Evolutionary conservation across 2,888 invertebrate species (phyloP).

Genomic region (Macaria liturata): DNA sequence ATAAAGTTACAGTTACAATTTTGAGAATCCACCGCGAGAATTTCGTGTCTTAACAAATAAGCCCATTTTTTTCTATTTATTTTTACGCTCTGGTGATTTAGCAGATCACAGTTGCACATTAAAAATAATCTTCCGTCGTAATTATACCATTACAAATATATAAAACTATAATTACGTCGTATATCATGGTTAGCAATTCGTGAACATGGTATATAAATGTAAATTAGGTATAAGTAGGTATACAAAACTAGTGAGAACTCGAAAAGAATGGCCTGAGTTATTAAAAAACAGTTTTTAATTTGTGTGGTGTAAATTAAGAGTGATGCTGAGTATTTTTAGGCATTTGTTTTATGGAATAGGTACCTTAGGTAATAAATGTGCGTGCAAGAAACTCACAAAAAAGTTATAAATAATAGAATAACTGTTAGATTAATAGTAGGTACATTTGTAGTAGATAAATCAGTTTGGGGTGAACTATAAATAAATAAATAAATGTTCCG

Average conservation of each 20-base stretch:
- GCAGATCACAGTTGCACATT: conserved; percentile 38
- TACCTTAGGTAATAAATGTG: too few relatives aligned
- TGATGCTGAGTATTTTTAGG: too few relatives aligned
- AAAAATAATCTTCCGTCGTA: conserved; percentile 40
- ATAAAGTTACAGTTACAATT: conserved; percentile 6
- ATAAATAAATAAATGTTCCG: too few relatives aligned
- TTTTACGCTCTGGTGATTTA: conserved; percentile 50
- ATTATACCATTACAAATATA: conserved; percentile 24
- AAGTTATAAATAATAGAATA: too few relatives aligned
- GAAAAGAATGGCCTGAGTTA: background rate
- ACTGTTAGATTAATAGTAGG: too few relatives aligned
- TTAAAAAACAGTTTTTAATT: too few relatives aligned
- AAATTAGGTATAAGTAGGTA: conserved; percentile 34
- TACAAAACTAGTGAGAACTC: conserved; percentile 5
- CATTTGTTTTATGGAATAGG: too few relatives aligned
- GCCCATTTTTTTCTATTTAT: conserved; percentile 47
- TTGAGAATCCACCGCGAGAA: conserved; percentile 11
- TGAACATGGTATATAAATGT: conserved; percentile 39
- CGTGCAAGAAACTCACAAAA: too few relatives aligned
- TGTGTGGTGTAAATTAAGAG: too few relatives aligned
- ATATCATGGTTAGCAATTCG: conserved; percentile 39
- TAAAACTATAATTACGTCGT: conserved; percentile 25
- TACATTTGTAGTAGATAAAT: too few relatives aligned
- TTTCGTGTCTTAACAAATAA: conserved; percentile 43
- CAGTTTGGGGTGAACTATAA: too few relatives aligned